Evolutionary conservation across 2,113 vertebrate genomes (phyloP).

Genomic region (Microtus pennsylvanicus): DNA sequence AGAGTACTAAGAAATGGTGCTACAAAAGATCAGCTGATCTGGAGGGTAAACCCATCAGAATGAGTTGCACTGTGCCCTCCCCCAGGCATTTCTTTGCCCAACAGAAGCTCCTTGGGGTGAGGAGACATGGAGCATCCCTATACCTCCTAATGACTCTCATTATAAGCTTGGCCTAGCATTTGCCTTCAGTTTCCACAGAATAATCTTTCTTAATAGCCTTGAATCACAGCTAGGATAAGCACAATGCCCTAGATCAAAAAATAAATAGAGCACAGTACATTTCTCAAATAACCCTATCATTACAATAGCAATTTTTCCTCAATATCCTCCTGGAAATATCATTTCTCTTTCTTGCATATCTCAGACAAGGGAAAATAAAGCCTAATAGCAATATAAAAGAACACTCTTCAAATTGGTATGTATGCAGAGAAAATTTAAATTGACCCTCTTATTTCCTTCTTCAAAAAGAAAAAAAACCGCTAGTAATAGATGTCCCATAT

Average conservation of each 20-base stretch:
- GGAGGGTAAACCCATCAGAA: neutral
- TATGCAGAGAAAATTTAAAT: slow-evolving; percentile 8
- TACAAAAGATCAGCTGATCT: neutral
- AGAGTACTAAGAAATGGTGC: neutral
- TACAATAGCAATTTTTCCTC: slow-evolving; percentile 51
- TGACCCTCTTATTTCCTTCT: neutral
- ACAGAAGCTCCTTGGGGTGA: neutral
- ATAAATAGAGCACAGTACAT: slow-evolving; percentile 47
- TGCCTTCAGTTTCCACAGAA: slow-evolving; percentile 27
- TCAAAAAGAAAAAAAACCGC: neutral
- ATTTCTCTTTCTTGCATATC: slow-evolving; percentile 49
- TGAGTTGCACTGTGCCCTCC: neutral
- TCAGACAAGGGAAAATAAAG: slow-evolving; percentile 22
- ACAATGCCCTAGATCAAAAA: slow-evolving; percentile 51
- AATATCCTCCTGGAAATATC: slow-evolving; percentile 34
- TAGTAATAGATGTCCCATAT: neutral
- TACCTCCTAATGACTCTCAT: neutral
- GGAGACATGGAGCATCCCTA: neutral
- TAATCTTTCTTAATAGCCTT: slow-evolving; percentile 16
- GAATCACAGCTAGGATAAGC: slow-evolving; percentile 40
- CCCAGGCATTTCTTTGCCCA: neutral
- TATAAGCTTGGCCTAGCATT: slow-evolving; percentile 17
- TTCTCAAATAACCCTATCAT: slow-evolving; percentile 64
- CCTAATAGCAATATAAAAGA: slow-evolving; percentile 42
- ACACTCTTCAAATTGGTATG: neutral